These are phyloP conservation scores for Agrilus planipennis DNA, from an alignment of 1,140 invertebrate genomes.

Conservation along the genomic window DNA sequence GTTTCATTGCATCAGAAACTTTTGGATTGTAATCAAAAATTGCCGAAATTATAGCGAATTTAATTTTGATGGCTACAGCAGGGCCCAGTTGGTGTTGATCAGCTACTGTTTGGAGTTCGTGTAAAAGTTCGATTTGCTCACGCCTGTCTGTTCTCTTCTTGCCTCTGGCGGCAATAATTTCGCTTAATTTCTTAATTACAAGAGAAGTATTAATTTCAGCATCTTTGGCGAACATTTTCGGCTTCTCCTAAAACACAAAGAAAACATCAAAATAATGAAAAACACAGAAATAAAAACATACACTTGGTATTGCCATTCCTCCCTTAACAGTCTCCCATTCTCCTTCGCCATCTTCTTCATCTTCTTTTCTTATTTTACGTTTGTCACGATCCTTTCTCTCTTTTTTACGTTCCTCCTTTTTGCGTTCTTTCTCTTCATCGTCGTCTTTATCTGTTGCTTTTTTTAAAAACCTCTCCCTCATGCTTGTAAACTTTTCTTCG, in stretches of 20 bases:
- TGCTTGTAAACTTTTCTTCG: slow-evolving; percentile 58
- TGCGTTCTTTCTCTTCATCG: slow-evolving; percentile 60
- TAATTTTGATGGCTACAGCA: slow-evolving; percentile 83
- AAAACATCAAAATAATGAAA: slow-evolving; percentile 6
- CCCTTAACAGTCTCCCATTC: slow-evolving; percentile 85
- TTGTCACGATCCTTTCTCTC: slow-evolving; percentile 46
- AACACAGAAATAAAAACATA: slow-evolving; percentile 26
- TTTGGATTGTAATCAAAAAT: slow-evolving; percentile 98
- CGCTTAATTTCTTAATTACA: slow-evolving; percentile 87
- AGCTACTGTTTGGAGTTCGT: slow-evolving; percentile 77
- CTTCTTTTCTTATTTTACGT: slow-evolving; percentile 40
- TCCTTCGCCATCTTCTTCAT: slow-evolving; percentile 66
- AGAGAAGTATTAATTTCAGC: slow-evolving; percentile 86
- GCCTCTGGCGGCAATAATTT: slow-evolving; percentile 90
- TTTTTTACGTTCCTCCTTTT: slow-evolving; percentile 45
- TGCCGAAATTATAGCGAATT: slow-evolving; percentile 86
- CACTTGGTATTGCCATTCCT: slow-evolving; percentile 61
- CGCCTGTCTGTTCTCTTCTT: slow-evolving; percentile 88
- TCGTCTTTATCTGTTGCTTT: slow-evolving; percentile 45
- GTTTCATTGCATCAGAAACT: slow-evolving; percentile 94
- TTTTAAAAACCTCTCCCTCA: slow-evolving; percentile 55
- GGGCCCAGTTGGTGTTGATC: slow-evolving; percentile 78
- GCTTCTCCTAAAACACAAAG: slow-evolving; percentile 52
- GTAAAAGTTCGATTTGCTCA: slow-evolving; percentile 84
- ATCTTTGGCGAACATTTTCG: slow-evolving; percentile 97